A percentile compares a stretch with the other conserved stretches of the same genome.
phyloP scores from a whole-genome alignment of 2,797 vertebrate genomes.

The Rhinichthys osculus region DNA sequence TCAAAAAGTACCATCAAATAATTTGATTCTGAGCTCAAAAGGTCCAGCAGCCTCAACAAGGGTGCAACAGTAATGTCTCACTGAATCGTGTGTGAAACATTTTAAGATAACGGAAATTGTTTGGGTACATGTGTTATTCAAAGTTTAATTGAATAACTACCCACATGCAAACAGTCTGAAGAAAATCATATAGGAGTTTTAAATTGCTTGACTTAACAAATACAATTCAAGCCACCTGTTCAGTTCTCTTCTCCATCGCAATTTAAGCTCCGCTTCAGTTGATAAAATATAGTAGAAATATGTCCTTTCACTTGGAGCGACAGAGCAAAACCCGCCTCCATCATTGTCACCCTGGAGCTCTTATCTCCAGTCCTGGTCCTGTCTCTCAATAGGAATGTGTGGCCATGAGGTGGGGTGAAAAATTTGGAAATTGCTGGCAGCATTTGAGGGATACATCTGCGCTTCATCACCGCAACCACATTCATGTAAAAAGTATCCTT shows the following conservation, averaged over 20 bases:
- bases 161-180: background rate
- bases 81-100: background rate
- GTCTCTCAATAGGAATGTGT: conserved; percentile 9
- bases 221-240: background rate
- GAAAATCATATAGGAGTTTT: background rate
- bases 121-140: background rate
- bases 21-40: background rate
- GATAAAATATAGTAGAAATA: conserved; percentile 17
- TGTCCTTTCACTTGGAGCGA: background rate
- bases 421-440: conserved; percentile 1
- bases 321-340: background rate
- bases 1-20: background rate
- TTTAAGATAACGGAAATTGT: background rate
- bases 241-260: background rate
- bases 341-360: background rate
- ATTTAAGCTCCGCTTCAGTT: background rate
- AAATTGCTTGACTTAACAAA: background rate
- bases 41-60: background rate
- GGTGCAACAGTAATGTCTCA: conserved; percentile 1
- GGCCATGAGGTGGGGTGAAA: background rate
- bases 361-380: background rate
- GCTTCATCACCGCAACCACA: background rate
- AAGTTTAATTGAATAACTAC: background rate
- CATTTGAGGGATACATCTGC: background rate
- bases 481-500: background rate